Base-by-base conservation (phyloP, 2,113 vertebrate species). In the Oxyruncus cristatus region DNA sequence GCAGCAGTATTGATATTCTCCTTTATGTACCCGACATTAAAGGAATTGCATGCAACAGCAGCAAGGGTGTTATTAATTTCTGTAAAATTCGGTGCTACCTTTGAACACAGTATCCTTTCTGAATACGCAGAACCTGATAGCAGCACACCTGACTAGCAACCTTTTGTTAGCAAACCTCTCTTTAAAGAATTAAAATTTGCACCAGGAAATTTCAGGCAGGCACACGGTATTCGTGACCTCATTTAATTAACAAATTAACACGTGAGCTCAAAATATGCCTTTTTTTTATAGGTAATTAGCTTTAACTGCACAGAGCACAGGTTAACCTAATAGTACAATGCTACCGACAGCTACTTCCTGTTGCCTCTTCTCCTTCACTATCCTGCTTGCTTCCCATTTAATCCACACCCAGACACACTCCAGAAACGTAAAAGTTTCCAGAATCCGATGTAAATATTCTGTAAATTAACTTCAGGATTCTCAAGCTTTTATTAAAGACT, bases 311-410 rank as follows among this genome's bases (percentile, higher is more conserved):
- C 35, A 62, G 46, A 95, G 49, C 76, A 77, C 63, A 84, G 53
- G 91, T 85, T 83, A 89, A 90, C 70, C 13, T 53, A 44, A 79
- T 2, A 88, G 63, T 49, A 20, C 35, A 72, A 50, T 5, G 50
- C 85, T 77, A 92, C 75, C 17, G 49, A 47, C 50, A 41, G 55
- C 82, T 67, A 67, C 33, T 92, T 95, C 87, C 90, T 88, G 74
- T 32, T 92, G 77, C 39, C 72, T 73, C 27, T 47, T 49, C 52
- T 61, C 56, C 23, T 76, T 73, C 52, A 16, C 56, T 76, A 8
- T 78, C 32, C 61, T 33, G 22, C 74, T 84, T 22, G 6, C 63
- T 75, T 26, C 20, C 39, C 32, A 37, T 24, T 83, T 65, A 73
- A 85, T 87, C 50, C 13, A 14, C 28, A 61, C 49, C 50, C 23